Percentiles rank a stretch among this genome's conserved stretches.
These are phyloP conservation scores for Acanthosepion lycidas DNA, from an alignment of 2,888 invertebrate species.

Conservation along the genomic window DNA sequence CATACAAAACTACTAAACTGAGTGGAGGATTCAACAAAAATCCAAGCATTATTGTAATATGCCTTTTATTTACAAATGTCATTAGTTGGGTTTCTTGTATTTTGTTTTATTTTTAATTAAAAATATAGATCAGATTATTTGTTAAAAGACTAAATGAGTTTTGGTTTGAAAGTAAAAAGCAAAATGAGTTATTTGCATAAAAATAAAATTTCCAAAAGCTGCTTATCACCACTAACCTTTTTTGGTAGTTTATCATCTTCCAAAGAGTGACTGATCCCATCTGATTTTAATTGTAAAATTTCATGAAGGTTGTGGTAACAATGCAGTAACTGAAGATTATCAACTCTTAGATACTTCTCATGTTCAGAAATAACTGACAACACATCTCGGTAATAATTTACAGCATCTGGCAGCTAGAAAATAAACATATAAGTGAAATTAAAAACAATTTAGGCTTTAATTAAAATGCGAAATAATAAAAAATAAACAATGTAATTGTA, in stretches of 20 bases:
- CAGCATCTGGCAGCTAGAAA: slow-evolving; percentile 77
- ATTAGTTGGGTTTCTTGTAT: too few relatives aligned
- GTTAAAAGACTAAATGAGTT: too few relatives aligned
- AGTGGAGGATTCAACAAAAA: too few relatives aligned
- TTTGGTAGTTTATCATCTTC: slow-evolving; percentile 76
- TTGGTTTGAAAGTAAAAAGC: too few relatives aligned
- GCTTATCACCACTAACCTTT: slow-evolving; percentile 69
- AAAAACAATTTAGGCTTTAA: neutral
- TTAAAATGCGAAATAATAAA: neutral
- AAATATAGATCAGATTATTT: too few relatives aligned
- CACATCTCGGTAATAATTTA: slow-evolving; percentile 80
- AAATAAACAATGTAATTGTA: too few relatives aligned
- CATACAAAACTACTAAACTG: too few relatives aligned
- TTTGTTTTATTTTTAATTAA: too few relatives aligned
- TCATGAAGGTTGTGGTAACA: slow-evolving; percentile 81
- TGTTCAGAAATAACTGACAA: slow-evolving; percentile 76
- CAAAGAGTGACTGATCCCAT: slow-evolving; percentile 77
- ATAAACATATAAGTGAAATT: neutral
- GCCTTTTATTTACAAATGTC: too few relatives aligned
- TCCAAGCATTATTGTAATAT: too few relatives aligned
- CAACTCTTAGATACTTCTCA: slow-evolving; percentile 76
- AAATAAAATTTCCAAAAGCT: too few relatives aligned
- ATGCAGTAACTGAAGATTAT: slow-evolving; percentile 82
- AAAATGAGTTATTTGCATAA: too few relatives aligned
- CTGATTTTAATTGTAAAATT: slow-evolving; percentile 68